Conservation (phyloP, 2,888 invertebrate genomes). For the Orchestes rusci region DNA sequence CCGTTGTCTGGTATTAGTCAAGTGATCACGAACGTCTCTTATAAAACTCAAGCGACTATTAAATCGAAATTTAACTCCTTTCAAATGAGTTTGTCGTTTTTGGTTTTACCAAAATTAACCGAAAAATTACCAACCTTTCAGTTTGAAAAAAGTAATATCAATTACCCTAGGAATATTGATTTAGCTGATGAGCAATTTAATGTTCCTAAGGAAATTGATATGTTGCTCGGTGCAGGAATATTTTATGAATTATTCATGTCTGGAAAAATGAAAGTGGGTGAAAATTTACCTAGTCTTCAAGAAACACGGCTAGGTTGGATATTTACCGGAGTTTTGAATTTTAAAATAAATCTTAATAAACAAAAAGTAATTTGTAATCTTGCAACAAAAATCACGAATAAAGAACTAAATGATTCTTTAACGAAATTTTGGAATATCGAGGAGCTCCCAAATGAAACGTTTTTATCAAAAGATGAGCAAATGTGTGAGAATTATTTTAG, state of each 20-base stretch:
- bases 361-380: constrained; percentile 9
- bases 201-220: background rate
- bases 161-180: constrained; percentile 5
- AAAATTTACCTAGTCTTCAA: constrained; percentile 6
- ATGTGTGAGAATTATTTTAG: constrained; percentile 9
- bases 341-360: background rate
- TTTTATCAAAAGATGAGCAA: constrained; percentile 1
- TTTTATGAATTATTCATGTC: too few relatives aligned
- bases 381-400: background rate
- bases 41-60: too few relatives aligned
- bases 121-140: too few relatives aligned
- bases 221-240: background rate
- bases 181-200: constrained; percentile 2
- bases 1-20: background rate
- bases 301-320: constrained; percentile 3
- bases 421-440: constrained; percentile 5
- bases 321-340: background rate
- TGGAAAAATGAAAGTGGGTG: constrained; percentile 11
- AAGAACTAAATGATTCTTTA: background rate
- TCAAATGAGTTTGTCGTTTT: too few relatives aligned
- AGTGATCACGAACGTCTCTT: background rate
- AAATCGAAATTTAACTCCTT: too few relatives aligned
- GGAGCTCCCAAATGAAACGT: background rate
- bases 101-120: too few relatives aligned
- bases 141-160: constrained; percentile 1